These are phyloP conservation scores for Turdus rufiventris DNA, from an alignment of 2,113 vertebrate genomes.

Conservation along the genomic window DNA sequence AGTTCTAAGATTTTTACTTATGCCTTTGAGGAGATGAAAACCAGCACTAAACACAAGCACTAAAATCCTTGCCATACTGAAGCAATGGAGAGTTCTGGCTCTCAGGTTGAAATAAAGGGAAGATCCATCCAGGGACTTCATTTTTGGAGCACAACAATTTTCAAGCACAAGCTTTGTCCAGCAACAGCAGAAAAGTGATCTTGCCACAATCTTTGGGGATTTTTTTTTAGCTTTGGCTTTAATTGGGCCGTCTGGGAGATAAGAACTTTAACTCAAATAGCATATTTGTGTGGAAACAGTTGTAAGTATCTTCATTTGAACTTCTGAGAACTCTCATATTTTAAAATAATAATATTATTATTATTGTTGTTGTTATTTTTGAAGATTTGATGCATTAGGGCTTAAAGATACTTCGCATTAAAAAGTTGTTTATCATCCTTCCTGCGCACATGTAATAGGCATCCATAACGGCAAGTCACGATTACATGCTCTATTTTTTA, in stretches of 20 bases:
- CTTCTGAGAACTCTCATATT: neutral
- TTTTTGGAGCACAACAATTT: neutral
- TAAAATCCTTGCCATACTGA: neutral
- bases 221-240: neutral
- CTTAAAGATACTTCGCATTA: neutral
- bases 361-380: neutral
- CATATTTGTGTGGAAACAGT: neutral
- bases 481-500: neutral
- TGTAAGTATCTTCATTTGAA: neutral
- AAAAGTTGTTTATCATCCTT: neutral
- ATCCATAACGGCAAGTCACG: neutral
- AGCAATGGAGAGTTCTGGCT: neutral
- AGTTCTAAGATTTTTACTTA: neutral
- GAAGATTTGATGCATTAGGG: neutral
- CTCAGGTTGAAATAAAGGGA: neutral
- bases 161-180: neutral
- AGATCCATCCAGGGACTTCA: neutral
- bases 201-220: neutral
- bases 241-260: neutral
- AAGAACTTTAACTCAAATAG: neutral
- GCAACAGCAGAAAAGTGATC: neutral
- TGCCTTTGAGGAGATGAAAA: neutral
- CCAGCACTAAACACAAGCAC: neutral
- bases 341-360: neutral
- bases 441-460: neutral